These are phyloP conservation scores for Magallana nippona DNA, from an alignment of 2,888 invertebrate genomes.

Conservation along the genomic window DNA sequence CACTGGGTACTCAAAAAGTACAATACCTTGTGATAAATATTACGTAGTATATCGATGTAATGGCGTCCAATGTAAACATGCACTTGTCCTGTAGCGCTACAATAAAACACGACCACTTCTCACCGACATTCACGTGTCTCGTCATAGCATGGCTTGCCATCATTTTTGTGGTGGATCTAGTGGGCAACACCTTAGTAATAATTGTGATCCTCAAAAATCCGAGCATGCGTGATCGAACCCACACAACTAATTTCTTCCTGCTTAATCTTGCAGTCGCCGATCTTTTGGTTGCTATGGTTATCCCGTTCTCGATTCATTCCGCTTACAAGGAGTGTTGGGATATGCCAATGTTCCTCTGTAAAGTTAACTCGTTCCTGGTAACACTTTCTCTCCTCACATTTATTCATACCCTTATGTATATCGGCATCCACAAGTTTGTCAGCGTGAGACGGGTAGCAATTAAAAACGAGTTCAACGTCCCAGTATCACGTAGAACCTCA, in stretches of 20 bases:
- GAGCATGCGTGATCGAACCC: conserved; percentile 75
- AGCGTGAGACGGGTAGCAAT: conserved; percentile 78
- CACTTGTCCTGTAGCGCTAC: background rate
- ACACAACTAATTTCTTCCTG: conserved; percentile 80
- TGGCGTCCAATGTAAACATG: background rate
- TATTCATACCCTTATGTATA: conserved; percentile 81
- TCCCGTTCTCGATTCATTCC: conserved; percentile 79
- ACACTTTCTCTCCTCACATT: conserved; percentile 78
- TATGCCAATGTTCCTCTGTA: conserved; percentile 74
- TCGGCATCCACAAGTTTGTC: conserved; percentile 78
- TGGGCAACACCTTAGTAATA: conserved; percentile 47
- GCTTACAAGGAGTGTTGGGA: conserved; percentile 78
- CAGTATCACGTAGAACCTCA: conserved; percentile 69
- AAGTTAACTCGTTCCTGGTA: conserved; percentile 79
- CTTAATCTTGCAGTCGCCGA: conserved; percentile 80
- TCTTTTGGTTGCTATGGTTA: conserved; percentile 77
- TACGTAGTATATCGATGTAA: too few relatives aligned
- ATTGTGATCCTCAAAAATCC: conserved; percentile 42
- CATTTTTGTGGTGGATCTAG: conserved; percentile 34
- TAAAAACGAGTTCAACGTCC: conserved; percentile 63
- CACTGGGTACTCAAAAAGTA: too few relatives aligned
- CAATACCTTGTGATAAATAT: too few relatives aligned
- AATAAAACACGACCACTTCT: conserved; percentile 36
- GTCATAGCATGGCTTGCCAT: conserved; percentile 37
- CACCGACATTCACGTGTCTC: conserved; percentile 27